Conservation (phyloP, 2,113 vertebrate species). For the Campylorhamphus procurvoides region DNA sequence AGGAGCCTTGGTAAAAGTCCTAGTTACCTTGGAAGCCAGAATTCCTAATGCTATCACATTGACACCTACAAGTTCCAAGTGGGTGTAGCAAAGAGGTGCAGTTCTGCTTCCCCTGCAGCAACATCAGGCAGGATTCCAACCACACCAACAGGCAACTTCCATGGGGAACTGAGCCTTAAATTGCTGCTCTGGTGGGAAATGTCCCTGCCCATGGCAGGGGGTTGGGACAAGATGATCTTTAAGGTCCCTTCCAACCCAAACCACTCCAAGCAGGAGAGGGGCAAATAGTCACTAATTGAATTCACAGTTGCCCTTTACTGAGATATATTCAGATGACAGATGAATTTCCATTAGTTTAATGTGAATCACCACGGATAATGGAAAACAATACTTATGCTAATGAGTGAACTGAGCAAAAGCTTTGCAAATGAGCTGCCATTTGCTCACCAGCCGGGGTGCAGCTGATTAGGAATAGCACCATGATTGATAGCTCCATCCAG, state of each 20-base stretch:
- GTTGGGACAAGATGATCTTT: background rate
- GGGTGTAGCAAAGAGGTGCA: background rate
- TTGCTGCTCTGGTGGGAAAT: background rate
- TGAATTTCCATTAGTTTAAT: constrained; percentile 37
- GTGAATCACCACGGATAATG: constrained; percentile 19
- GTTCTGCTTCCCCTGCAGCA: background rate
- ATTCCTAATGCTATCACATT: background rate
- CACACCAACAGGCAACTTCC: background rate
- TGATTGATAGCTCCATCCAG: background rate
- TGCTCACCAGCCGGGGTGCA: background rate
- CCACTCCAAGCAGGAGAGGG: background rate
- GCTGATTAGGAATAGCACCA: background rate
- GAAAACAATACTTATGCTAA: constrained; percentile 62
- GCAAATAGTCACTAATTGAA: background rate
- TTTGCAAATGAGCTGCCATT: constrained; percentile 32
- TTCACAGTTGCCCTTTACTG: constrained; percentile 13
- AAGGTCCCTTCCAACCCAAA: background rate
- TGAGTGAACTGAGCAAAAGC: background rate
- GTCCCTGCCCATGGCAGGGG: background rate
- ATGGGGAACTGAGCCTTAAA: fast-evolving
- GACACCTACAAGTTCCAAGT: background rate
- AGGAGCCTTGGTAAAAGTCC: background rate
- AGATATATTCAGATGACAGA: constrained; percentile 2
- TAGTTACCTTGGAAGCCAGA: background rate
- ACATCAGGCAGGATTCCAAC: background rate